Conservation (phyloP, 2,888 invertebrate species). For the Drosophila subsilvestris region DNA sequence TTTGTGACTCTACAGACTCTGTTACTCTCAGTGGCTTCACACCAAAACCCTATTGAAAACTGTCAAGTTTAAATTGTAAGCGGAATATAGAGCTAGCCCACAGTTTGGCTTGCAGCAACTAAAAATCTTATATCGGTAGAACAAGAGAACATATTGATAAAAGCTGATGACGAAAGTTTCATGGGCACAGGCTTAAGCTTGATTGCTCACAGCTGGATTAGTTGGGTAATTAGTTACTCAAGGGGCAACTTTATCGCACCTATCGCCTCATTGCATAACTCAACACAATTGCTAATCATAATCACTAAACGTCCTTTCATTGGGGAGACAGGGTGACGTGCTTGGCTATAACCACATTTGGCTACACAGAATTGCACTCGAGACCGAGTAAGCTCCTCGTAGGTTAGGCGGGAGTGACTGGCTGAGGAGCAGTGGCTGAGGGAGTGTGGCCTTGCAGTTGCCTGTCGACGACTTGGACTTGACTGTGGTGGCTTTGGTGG, state of each 20-base stretch:
- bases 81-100: too few species aligned
- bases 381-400: neutral
- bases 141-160: too few species aligned
- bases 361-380: neutral
- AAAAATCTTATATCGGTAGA: too few species aligned
- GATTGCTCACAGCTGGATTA: neutral
- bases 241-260: neutral
- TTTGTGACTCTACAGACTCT: too few species aligned
- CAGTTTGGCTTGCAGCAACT: too few species aligned
- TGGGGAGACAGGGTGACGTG: neutral
- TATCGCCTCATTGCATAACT: neutral
- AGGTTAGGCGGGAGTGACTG: neutral
- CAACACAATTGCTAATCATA: neutral
- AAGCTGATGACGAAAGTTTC: neutral
- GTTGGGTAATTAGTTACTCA: neutral
- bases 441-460: conserved; percentile 29
- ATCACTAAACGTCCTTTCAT: neutral
- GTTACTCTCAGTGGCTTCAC: too few species aligned
- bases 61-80: too few species aligned
- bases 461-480: conserved; percentile 44
- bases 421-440: neutral
- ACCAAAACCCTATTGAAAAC: too few species aligned
- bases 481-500: conserved; percentile 43
- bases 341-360: neutral
- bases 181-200: neutral